phyloP scores from a whole-genome alignment of 2,113 vertebrate species.

The Pteruthius melanotis region DNA sequence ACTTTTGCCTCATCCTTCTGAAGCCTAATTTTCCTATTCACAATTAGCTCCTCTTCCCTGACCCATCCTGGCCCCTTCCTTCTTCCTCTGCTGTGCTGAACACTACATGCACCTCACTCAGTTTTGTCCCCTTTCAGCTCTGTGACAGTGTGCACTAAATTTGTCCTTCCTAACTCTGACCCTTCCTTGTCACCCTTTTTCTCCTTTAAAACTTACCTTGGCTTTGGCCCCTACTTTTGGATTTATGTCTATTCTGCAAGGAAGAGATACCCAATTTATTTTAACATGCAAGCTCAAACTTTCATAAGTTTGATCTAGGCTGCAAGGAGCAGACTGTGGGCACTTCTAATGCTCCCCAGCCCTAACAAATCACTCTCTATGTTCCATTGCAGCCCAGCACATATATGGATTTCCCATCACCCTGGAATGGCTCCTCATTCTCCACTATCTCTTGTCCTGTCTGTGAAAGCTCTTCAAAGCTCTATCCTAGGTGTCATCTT shows the following conservation, averaged over 20 bases:
- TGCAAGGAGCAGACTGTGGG: background rate
- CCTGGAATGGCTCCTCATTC: background rate
- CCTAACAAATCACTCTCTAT: background rate
- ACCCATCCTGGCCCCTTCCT: background rate
- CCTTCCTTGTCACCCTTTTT: background rate
- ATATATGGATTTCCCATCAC: background rate
- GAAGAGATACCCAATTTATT: background rate
- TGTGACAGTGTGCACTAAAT: background rate
- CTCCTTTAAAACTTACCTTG: background rate
- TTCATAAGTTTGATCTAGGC: background rate
- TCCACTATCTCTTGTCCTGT: background rate
- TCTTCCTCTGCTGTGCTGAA: background rate
- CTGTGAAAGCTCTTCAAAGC: conserved; percentile 43
- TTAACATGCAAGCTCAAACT: background rate
- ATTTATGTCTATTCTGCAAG: background rate
- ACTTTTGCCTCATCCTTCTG: background rate
- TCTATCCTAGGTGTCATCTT: background rate
- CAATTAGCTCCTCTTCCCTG: background rate
- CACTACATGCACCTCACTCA: background rate
- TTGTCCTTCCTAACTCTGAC: background rate
- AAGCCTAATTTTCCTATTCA: background rate
- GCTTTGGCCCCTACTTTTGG: background rate
- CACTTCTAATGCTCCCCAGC: background rate
- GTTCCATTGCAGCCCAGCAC: background rate
- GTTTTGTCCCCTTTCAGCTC: background rate